Evolutionary conservation across 1,140 invertebrate genomes (phyloP), one percentile per base, ranked within the genome.

Genomic region (Anoplolepis gracilipes): DNA sequence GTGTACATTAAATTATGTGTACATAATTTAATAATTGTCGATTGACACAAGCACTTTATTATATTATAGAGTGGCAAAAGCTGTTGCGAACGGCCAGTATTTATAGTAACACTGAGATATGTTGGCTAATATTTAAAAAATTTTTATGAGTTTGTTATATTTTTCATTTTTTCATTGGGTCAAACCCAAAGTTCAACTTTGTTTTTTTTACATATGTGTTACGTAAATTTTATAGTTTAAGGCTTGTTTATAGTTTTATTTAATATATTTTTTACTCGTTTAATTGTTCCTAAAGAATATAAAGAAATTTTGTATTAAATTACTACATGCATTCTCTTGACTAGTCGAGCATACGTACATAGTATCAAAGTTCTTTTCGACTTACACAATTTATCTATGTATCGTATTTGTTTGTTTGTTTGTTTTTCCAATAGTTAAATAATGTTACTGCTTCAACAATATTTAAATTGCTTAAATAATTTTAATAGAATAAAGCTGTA

Each of bases 111-210:
- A 82, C 53, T 55, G 46, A 72, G 53, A 72, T 70, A 55, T 72
- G 67, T 82, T 73, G 53, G 59, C 36, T 72, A 72, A 72, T 84
- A 75, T 77, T 75, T 64, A 64, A 84, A 49, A 46, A 77, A 33
- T 77, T 75, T 77, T 77, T 77, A 84, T 42, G 72, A 62, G 42
- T 57, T 77, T 84, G 69, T 84, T 84, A 77, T 64, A 36, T 11
- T 84, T 82, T 73, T 59, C 42, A 49, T 73, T 70, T 22, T 84
- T 49, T 82, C 70, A 46, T 62, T 11, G 25, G 46, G n/a, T 73
- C 33, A 82, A 28, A 11, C 28, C 28, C n/a, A n/a, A 1, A 28
- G 7, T 82, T 73, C 28, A 42, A 36, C 39, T 81, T n/a, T n/a
- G n/a, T n/a, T n/a, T n/a, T n/a, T n/a, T 81, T 72, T 82, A 59